A percentile compares a stretch with the other conserved stretches of the same genome.
phyloP scores from a whole-genome alignment of 2,888 invertebrate species.

The Caenorhabditis sp. region DNA sequence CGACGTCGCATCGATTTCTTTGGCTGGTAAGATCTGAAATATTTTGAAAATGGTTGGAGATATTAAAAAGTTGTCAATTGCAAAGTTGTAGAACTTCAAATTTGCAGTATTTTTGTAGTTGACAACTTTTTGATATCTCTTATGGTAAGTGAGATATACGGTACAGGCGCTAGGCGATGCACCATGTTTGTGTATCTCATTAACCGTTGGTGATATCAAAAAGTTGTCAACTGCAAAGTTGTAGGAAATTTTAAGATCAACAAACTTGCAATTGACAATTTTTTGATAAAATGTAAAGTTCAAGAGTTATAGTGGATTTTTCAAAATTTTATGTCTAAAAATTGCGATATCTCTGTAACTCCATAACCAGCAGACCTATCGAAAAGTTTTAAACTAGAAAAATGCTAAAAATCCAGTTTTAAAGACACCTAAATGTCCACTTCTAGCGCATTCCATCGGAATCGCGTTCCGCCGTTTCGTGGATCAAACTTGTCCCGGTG shows the following conservation, averaged over 20 bases:
- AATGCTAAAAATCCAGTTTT: too few relatives aligned
- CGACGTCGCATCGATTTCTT: constrained; percentile 73
- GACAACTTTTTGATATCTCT: too few relatives aligned
- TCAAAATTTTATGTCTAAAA: too few relatives aligned
- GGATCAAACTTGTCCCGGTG: constrained; percentile 67
- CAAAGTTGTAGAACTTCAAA: constrained; percentile 1
- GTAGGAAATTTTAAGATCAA: not conserved
- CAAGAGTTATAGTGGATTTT: too few relatives aligned
- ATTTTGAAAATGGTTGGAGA: not conserved
- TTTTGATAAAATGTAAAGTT: too few relatives aligned
- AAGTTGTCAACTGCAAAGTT: not conserved
- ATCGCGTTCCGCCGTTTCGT: constrained; percentile 54
- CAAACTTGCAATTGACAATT: not conserved
- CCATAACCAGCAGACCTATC: too few relatives aligned
- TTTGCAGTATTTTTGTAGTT: too few relatives aligned
- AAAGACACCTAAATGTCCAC: not conserved
- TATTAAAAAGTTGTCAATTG: constrained; percentile 24
- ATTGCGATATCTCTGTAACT: too few relatives aligned
- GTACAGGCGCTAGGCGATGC: too few relatives aligned
- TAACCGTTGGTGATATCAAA: not conserved
- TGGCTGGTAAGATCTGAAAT: constrained; percentile 54
- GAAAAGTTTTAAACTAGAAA: too few relatives aligned
- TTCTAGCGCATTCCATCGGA: constrained; percentile 44
- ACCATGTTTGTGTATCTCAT: too few relatives aligned
- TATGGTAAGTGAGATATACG: too few relatives aligned